Base-by-base conservation (phyloP, 2,797 vertebrate genomes). In the Platalea minor region DNA sequence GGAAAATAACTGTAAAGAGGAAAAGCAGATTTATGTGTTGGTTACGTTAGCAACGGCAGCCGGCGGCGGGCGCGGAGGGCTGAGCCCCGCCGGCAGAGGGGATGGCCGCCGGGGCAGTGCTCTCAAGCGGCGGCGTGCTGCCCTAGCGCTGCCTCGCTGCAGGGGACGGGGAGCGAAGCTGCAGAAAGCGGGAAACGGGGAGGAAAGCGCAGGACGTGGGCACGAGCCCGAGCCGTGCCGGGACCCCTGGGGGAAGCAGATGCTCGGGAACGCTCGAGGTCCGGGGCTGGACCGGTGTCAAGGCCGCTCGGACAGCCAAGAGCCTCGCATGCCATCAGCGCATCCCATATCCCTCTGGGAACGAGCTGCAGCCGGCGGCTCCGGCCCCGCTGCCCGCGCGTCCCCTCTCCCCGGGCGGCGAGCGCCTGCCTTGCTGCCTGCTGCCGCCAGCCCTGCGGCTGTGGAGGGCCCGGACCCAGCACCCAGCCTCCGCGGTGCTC, bases 341-440 rank as follows among this genome's bases (percentile, higher is more conserved):
- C 45, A 43, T 29, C 53, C 56, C 15, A 3, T 5, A n/a, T 23
- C 69, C 65, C 35, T 21, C 45, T 14, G 83, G 37, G 59, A 76
- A 70, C 23, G 2, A 15, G 35, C 3, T 2, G 11, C 24, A 13
- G n/a, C 25, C 2, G 0, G 0, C 8, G 28, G 64, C 54, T 78
- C 43, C 6, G 7, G 35, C 63, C n/a, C 35, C 0, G 0, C 29
- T 15, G 26, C 41, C 56, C 4, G 13, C 0, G 0, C 10, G 8
- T 29, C 9, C 64, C 21, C 65, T 57, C 61, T 81, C 54, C 51
- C 41, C 0, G 11, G 53, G 11, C 69, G 59, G 35, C 3, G 18
- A 48, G 31, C 0, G 1, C 2, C 14, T 5, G 7, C 48, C 76
- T 17, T 28, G 0, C 35, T 37, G 53, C 60, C 61, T 7, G 10